phyloP scores from a whole-genome alignment of 92 coral and sea anemone genomes.

The Meandrina meandrites region DNA sequence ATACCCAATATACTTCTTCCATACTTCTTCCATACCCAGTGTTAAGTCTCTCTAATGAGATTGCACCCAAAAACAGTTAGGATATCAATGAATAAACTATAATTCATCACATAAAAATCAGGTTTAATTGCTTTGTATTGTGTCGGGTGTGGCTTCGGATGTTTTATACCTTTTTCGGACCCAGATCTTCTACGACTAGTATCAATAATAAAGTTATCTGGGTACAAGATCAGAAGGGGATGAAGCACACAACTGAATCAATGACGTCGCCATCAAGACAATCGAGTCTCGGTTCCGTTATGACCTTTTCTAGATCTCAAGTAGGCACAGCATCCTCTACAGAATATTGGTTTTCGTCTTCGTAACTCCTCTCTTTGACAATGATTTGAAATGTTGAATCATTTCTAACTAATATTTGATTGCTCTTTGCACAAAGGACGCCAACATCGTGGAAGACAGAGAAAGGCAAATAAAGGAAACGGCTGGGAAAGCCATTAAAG shows the following conservation, averaged over 20 bases:
- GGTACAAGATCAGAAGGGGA: no score
- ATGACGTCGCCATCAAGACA: not conserved
- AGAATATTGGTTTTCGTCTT: no score
- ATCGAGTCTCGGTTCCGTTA: not conserved
- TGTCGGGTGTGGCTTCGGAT: no score
- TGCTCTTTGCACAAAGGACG: not conserved
- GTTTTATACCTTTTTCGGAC: not conserved
- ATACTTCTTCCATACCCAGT: not conserved
- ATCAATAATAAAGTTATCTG: not conserved
- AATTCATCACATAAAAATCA: not conserved
- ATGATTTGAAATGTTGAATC: no score
- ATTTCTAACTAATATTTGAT: no score
- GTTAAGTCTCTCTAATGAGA: no score
- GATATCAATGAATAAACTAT: no score
- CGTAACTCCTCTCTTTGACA: no score
- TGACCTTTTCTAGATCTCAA: not conserved
- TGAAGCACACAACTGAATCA: not conserved
- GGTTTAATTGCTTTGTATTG: not conserved
- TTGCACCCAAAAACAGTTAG: no score
- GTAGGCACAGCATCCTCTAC: not conserved
- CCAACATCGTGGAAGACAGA: not conserved
- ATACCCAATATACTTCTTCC: not conserved
- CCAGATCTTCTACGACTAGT: no score
- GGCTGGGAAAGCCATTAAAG: constrained; percentile 6
- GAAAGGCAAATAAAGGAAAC: not conserved